Base-by-base conservation (phyloP, 2,797 vertebrate species). In the Diglossa cyanea region DNA sequence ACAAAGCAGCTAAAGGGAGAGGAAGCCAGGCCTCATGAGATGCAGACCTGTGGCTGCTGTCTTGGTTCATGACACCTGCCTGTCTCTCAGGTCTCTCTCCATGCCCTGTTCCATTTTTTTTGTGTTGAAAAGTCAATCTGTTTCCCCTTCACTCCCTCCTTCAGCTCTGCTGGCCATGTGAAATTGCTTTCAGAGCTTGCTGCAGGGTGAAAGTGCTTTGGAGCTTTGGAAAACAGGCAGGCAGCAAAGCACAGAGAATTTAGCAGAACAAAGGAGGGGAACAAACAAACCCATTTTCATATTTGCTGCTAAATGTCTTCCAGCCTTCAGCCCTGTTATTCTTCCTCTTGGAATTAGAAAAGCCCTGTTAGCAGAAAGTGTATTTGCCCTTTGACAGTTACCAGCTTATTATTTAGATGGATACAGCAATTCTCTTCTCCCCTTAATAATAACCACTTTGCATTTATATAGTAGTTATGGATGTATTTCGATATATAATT, bases 271-370 rank as follows among this genome's bases (percentile, higher is more conserved):
- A 89, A 91, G 79, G 70, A 82, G 1, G 11, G 81, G 78, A 95
- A 92, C 74, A 89, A 96, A 83, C 42, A 35, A 94, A 71, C 78
- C 70, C 72, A 57, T 92, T 96, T 93, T 92, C 78, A 20, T 91
- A 95, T 94, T 94, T 89, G 82, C 82, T 88, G 72, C 80, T 95
- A 77, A 93, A 89, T n/a, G 33, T 86, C 91, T 94, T 85, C 53
- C 89, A 89, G 80, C 80, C 80, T 96, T 61, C 31, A 70, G 78
- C 79, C 67, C 74, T 85, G 58, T 74, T 96, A 95, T 96, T 92
- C 85, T 90, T 93, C 45, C 68, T 53, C 67, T 70, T 47, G 70
- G 63, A 96, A 94, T 87, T 60, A 76, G 82, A 91, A 87, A 89
- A 87, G 48, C 48, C 48, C 57, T 73, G 73, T 77, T 92, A 87